phyloP scores from a whole-genome alignment of 2,113 vertebrate genomes.

The Leptodactylus fuscus region DNA sequence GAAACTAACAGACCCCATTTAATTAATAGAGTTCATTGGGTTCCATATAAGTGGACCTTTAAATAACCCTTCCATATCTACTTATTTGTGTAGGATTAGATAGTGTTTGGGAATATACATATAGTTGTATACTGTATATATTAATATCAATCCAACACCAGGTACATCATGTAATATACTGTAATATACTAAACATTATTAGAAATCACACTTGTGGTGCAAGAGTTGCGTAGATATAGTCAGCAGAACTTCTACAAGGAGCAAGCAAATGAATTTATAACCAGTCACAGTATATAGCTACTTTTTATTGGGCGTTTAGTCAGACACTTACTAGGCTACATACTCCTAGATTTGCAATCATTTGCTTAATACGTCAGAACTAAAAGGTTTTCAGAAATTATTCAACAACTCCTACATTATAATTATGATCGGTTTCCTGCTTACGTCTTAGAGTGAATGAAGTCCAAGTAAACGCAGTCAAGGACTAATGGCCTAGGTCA shows the following conservation, averaged over 20 bases:
- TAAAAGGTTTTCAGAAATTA: slow-evolving; percentile 34
- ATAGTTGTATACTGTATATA: too few relatives aligned
- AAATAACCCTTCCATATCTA: too few relatives aligned
- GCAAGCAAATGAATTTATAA: not conserved
- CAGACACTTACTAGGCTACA: not conserved
- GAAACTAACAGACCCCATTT: too few relatives aligned
- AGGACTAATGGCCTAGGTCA: not conserved
- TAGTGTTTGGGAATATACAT: too few relatives aligned
- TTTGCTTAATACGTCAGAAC: slow-evolving; percentile 32
- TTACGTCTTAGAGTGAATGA: slow-evolving; percentile 46
- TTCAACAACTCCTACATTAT: not conserved
- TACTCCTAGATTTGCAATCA: not conserved
- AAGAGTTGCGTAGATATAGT: not conserved
- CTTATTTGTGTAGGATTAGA: too few relatives aligned
- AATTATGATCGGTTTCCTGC: slow-evolving; percentile 15
- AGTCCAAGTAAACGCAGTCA: slow-evolving; percentile 26
- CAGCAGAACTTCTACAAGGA: not conserved
- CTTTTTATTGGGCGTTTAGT: slow-evolving; percentile 36
- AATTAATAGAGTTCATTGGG: too few relatives aligned
- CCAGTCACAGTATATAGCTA: not conserved
- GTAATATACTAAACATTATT: too few relatives aligned
- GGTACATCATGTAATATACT: not conserved
- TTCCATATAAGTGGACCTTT: too few relatives aligned
- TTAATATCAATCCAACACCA: too few relatives aligned
- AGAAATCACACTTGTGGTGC: not conserved